A percentile compares a stretch with the other conserved stretches of the same genome.
phyloP scores from a whole-genome alignment of 2,113 vertebrate species.

The Lanius collurio region DNA sequence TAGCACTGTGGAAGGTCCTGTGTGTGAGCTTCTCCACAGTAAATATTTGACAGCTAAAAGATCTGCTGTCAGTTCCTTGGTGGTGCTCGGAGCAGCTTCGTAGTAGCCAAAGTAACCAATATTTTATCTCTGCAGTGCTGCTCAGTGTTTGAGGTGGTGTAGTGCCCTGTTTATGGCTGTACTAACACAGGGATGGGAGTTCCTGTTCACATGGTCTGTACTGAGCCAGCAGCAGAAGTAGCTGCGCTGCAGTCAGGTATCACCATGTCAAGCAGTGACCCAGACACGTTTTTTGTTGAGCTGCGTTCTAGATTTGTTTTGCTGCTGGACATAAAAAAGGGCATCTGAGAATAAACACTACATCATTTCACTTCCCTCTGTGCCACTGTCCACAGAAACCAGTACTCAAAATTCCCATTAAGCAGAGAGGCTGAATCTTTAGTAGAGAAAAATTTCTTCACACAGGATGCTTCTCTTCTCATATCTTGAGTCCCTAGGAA shows the following conservation, averaged over 20 bases:
- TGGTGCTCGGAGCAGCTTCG: not conserved
- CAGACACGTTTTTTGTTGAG: not conserved
- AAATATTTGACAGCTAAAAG: not conserved
- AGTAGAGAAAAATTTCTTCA: not conserved
- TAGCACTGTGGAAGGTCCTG: not conserved
- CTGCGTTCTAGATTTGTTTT: not conserved
- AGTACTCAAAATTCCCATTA: not conserved
- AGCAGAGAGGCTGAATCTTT: not conserved
- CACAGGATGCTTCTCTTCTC: not conserved
- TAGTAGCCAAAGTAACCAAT: not conserved
- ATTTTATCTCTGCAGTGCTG: not conserved
- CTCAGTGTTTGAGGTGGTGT: not conserved
- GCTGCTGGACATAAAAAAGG: not conserved
- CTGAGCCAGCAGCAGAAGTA: not conserved
- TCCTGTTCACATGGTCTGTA: not conserved
- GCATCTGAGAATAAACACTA: not conserved
- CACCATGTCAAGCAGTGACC: not conserved
- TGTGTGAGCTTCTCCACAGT: not conserved
- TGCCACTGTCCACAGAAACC: not conserved
- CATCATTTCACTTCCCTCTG: not conserved
- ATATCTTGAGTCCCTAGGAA: not conserved
- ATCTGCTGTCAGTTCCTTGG: not conserved
- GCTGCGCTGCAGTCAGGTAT: not conserved
- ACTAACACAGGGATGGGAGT: fast-evolving
- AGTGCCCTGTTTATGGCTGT: not conserved